A percentile compares a stretch with the other conserved stretches of the same genome.
These are phyloP conservation scores for Nomada ruficornis DNA, from an alignment of 2,888 invertebrate species.

Conservation along the genomic window DNA sequence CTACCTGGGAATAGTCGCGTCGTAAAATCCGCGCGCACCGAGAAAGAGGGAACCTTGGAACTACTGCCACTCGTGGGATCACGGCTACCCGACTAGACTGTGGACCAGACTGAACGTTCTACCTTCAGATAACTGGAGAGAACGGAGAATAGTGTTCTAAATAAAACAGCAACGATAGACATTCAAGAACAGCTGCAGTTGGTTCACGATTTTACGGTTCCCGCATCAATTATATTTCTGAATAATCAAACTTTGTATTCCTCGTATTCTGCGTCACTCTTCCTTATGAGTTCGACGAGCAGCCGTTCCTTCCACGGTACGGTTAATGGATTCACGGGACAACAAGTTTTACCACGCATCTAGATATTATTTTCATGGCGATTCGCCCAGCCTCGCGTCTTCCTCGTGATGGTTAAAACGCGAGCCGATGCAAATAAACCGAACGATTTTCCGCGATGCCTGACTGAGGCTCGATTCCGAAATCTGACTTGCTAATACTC, in stretches of 20 bases:
- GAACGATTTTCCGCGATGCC: slow-evolving; percentile 63
- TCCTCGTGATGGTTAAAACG: slow-evolving; percentile 32
- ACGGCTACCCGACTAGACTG: background rate
- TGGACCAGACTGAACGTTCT: background rate
- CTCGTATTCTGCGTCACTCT: no score
- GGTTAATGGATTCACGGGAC: no score
- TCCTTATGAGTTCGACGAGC: no score
- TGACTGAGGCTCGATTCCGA: slow-evolving; percentile 54
- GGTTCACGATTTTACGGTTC: no score
- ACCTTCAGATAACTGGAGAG: background rate
- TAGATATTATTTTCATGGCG: no score
- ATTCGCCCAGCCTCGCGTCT: slow-evolving; percentile 14
- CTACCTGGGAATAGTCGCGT: background rate
- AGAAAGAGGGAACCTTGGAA: slow-evolving; percentile 3
- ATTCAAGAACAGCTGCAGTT: no score
- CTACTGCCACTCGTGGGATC: background rate
- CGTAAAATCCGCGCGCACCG: slow-evolving; percentile 2
- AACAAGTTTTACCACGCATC: no score
- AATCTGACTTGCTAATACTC: slow-evolving; percentile 74
- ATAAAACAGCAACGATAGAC: no score
- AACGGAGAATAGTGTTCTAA: no score
- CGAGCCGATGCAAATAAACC: slow-evolving; percentile 62
- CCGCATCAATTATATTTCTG: no score
- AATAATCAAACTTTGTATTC: no score
- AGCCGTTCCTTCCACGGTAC: no score